Base-by-base conservation (phyloP, 2,797 vertebrate genomes). In the Gymnothorax reevesii region DNA sequence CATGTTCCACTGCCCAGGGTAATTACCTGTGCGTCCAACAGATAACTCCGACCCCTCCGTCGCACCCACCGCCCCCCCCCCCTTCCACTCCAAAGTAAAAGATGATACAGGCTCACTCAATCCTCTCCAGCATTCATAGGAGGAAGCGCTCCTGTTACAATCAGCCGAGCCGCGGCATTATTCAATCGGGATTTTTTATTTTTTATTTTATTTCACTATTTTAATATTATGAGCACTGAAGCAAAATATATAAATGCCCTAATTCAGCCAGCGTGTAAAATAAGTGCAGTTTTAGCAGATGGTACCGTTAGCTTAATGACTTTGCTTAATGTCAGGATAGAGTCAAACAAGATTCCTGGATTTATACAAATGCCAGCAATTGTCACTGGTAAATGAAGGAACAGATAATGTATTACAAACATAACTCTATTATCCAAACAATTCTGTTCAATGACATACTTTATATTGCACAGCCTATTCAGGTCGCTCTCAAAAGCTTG, bases 1-100 rank as follows among this genome's bases (percentile, higher is more conserved):
- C 87, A 87, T 88, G 83, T 87, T 91, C 88, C 82, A 85, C 0
- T 90, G 89, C 91, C 91, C 91, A 91, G 89, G 92, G 89, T 94
- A 94, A 94, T 93, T 93, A 94, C 92, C 92, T 94, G 92, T 90
- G 90, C 89, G 87, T 91, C 86, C 91, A 90, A 87, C 42, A 89
- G 88, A 90, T 91, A 89, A 90, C 89, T 90, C 89, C 87, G 9
- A 83, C 87, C 91, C 85, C 87, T 15, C 59, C 33, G 2, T 59
- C 88, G 17, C 90, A 89, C 91, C 89, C 90, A 89, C 90, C 87
- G 9, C 84, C 87, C 91, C 85, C 87, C 88, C 17, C 90, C 87
- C 86, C 88, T 85, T 89, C 93, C 91, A 90, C 3, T 17, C 87
- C 91, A 85, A 42, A 42, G 33, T 2, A 2, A 2, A 42, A 2